A percentile compares a stretch with the other conserved stretches of the same genome.
These are phyloP conservation scores for Spongilla lacustris DNA, from an alignment of 37 sponge, comb jelly and placozoan species.

Conservation along the genomic window DNA sequence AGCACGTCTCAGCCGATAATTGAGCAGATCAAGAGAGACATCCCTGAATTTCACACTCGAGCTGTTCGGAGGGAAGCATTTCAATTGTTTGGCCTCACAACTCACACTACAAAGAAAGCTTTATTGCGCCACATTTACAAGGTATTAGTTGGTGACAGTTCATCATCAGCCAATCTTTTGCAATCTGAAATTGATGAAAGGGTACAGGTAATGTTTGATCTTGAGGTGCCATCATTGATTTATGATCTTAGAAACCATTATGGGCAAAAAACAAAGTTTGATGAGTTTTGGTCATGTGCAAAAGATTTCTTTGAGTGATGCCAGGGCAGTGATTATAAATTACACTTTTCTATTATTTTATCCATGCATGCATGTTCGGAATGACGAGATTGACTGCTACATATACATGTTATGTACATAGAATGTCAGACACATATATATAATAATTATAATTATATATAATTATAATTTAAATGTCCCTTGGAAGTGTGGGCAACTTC, in stretches of 20 bases:
- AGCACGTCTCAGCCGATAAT: slow-evolving; percentile 2
- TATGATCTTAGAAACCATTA: slow-evolving; percentile 24
- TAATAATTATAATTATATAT: no score
- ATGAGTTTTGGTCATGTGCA: slow-evolving; percentile 33
- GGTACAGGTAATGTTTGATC: slow-evolving; percentile 39
- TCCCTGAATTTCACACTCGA: slow-evolving; percentile 43
- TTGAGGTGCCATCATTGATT: slow-evolving; percentile 27
- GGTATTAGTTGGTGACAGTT: slow-evolving; percentile 36
- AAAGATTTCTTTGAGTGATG: slow-evolving; percentile 31
- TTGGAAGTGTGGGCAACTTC: no score
- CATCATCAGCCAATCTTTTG: slow-evolving; percentile 31
- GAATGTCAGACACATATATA: no score
- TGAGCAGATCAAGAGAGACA: slow-evolving; percentile 14
- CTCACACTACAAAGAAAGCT: slow-evolving; percentile 22
- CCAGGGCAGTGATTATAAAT: no score
- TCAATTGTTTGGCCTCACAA: slow-evolving; percentile 41
- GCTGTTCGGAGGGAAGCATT: slow-evolving; percentile 45
- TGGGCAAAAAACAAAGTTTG: slow-evolving; percentile 34
- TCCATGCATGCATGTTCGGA: no score
- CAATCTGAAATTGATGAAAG: slow-evolving; percentile 32
- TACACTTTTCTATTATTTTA: no score
- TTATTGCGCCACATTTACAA: slow-evolving; percentile 24
- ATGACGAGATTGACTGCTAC: no score
- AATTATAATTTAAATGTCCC: no score
- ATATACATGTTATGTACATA: no score